Percentiles rank a stretch among this genome's conserved stretches.
phyloP scores from a whole-genome alignment of 1,140 invertebrate genomes.

The Ectropis grisescens region DNA sequence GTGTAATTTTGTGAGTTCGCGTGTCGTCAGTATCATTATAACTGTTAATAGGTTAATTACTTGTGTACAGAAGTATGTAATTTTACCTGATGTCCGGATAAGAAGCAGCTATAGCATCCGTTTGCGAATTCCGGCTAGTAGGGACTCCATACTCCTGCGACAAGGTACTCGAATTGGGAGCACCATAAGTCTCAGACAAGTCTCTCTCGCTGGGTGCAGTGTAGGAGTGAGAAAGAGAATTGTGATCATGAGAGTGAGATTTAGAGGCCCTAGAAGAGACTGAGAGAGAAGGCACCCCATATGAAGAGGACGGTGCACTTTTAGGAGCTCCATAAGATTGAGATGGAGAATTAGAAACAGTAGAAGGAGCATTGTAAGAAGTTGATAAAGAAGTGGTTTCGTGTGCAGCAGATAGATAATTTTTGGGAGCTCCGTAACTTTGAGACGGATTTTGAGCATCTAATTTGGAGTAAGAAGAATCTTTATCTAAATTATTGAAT shows the following conservation, averaged over 20 bases:
- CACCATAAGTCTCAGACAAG: slow-evolving; percentile 33
- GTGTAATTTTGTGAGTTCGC: too few species aligned
- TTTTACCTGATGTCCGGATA: slow-evolving; percentile 34
- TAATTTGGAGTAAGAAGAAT: too few species aligned
- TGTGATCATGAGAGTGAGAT: slow-evolving; percentile 21
- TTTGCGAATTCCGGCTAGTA: slow-evolving; percentile 19
- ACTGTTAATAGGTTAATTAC: too few species aligned
- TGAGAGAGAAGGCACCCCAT: slow-evolving; percentile 3
- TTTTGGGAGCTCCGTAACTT: too few species aligned
- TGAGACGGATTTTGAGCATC: too few species aligned
- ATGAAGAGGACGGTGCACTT: background rate
- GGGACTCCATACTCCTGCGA: slow-evolving; percentile 25
- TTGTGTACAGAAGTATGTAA: too few species aligned
- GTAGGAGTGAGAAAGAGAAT: slow-evolving; percentile 22
- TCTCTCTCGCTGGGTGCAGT: slow-evolving; percentile 17
- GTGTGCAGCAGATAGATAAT: too few species aligned
- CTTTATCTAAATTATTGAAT: too few species aligned
- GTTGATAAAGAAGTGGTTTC: too few species aligned
- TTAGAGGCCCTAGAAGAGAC: background rate
- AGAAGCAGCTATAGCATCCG: slow-evolving; percentile 31
- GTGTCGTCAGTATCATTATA: too few species aligned
- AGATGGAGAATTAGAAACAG: slow-evolving; percentile 22
- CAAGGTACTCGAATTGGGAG: slow-evolving; percentile 19
- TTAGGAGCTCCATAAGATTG: slow-evolving; percentile 2
- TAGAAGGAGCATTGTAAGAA: slow-evolving; percentile 30